Conservation (phyloP, 2,888 invertebrate species). For the Apodemia zela region DNA sequence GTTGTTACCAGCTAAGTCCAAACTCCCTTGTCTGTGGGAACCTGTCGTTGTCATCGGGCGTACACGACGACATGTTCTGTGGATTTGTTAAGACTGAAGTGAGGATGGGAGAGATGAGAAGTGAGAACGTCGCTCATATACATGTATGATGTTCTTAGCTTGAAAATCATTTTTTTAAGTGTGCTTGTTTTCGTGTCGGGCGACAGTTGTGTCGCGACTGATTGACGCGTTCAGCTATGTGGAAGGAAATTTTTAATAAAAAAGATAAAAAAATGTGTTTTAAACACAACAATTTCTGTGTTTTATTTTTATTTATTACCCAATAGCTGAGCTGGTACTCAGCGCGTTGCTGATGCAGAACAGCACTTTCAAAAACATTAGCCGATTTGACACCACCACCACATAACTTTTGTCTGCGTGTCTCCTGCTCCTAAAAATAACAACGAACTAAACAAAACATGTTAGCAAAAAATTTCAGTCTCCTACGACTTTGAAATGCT, state of each 20-base stretch:
- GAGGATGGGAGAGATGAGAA: constrained; percentile 27
- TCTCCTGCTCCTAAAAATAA: no score
- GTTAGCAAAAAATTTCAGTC: no score
- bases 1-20: constrained; percentile 43
- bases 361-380: no score
- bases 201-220: constrained; percentile 32
- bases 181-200: constrained; percentile 27
- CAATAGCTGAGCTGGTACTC: no score
- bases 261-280: constrained; percentile 76
- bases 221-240: constrained; percentile 63
- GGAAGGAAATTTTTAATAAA: constrained; percentile 76
- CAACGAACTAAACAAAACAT: no score
- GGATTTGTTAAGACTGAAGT: constrained; percentile 59
- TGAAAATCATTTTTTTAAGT: constrained; percentile 26
- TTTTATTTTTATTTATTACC: constrained; percentile 46
- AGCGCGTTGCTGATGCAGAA: no score
- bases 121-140: constrained; percentile 35
- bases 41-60: constrained; percentile 19
- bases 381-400: no score
- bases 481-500: no score
- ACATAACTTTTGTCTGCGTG: no score
- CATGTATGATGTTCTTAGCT: constrained; percentile 26
- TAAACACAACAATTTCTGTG: constrained; percentile 69
- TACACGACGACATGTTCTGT: constrained; percentile 22
- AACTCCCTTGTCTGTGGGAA: constrained; percentile 17